These are phyloP conservation scores for Lynx canadensis DNA, from an alignment of 2,113 vertebrate species.

Conservation along the genomic window DNA sequence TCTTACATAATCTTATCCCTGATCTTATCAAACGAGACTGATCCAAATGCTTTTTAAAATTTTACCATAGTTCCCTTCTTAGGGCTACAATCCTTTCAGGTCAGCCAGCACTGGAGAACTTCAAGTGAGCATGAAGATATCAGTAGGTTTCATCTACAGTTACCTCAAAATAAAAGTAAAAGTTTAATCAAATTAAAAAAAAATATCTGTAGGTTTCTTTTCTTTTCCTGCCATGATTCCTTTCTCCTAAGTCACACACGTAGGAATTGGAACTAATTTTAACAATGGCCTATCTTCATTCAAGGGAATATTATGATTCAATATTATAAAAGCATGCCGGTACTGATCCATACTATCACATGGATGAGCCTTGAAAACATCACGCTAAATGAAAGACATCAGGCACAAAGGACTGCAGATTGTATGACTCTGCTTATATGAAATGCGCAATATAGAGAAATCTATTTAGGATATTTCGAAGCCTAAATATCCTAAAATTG, in stretches of 20 bases:
- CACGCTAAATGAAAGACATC: background rate
- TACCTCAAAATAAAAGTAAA: background rate
- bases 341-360: background rate
- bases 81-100: background rate
- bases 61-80: background rate
- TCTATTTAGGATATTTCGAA: background rate
- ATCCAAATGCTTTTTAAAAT: background rate
- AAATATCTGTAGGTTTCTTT: background rate
- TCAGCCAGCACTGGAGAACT: background rate
- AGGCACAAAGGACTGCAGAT: background rate
- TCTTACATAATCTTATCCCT: background rate
- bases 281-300: background rate
- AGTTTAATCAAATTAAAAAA: background rate
- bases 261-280: background rate
- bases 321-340: background rate
- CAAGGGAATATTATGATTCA: background rate
- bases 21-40: background rate
- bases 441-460: background rate
- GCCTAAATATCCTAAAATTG: background rate
- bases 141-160: background rate
- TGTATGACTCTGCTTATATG: background rate
- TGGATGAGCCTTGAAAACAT: background rate
- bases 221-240: background rate
- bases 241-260: background rate
- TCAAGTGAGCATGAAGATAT: background rate